These are phyloP conservation scores for Tadarida brasiliensis DNA, from an alignment of 2,797 vertebrate genomes.

Conservation along the genomic window DNA sequence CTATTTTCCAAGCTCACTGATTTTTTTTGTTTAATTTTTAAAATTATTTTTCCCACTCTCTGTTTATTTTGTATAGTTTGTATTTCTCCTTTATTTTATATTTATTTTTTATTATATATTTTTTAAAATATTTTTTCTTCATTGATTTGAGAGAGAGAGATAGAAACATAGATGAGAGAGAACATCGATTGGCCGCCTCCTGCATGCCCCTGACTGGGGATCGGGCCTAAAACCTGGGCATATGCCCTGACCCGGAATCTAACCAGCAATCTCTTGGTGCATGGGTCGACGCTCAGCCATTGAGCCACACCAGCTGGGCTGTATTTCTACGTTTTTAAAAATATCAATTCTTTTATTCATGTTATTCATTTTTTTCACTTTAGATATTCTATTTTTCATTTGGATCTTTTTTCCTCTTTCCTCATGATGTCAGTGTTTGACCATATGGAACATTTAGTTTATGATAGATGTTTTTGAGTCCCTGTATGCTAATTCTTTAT, in stretches of 20 bases:
- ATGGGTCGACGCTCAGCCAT: too few species aligned
- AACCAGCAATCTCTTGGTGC: too few species aligned
- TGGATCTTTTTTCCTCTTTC: neutral
- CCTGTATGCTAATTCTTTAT: too few species aligned
- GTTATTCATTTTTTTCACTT: neutral
- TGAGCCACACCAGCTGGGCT: neutral
- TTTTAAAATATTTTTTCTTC: too few species aligned
- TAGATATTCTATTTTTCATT: neutral
- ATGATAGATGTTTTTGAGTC: neutral
- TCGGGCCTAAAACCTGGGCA: too few species aligned
- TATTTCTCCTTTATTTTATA: neutral
- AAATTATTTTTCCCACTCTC: neutral
- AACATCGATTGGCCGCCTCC: too few species aligned
- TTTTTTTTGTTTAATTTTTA: neutral
- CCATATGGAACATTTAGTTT: neutral
- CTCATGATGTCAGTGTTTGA: neutral
- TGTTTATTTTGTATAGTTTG: neutral
- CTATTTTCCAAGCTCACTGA: neutral
- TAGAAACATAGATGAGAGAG: too few species aligned
- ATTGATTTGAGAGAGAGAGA: too few species aligned
- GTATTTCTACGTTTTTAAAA: slow-evolving; percentile 26
- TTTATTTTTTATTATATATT: too few species aligned
- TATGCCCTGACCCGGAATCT: too few species aligned
- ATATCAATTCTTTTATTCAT: neutral
- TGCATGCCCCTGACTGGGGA: too few species aligned